phyloP scores from a whole-genome alignment of 2,113 vertebrate genomes.

The Periophthalmodon schlosseri region DNA sequence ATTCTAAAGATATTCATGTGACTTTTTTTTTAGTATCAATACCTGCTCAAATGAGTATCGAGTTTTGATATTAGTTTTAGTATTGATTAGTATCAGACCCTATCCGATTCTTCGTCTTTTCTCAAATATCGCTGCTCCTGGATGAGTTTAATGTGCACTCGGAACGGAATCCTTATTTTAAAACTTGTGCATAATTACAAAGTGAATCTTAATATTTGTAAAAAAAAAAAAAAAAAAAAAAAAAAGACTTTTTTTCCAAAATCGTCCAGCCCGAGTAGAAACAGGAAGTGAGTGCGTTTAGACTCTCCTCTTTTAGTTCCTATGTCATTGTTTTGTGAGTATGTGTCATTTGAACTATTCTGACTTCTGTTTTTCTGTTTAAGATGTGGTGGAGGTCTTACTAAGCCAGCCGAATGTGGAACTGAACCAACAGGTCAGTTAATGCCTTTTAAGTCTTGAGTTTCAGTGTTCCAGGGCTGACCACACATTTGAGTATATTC shows the following conservation, averaged over 20 bases:
- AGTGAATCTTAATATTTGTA: neutral
- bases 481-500: neutral
- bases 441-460: neutral
- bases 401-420: constrained; percentile 89
- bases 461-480: neutral
- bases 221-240: too few species aligned
- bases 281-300: neutral
- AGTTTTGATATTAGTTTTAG: too few species aligned
- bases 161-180: neutral
- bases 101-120: neutral
- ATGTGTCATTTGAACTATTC: neutral
- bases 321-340: neutral
- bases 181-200: neutral
- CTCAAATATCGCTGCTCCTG: neutral
- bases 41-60: too few species aligned
- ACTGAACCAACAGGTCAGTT: constrained; percentile 93
- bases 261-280: neutral
- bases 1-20: too few species aligned
- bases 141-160: neutral
- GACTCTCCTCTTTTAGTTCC: constrained; percentile 15
- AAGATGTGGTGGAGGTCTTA: constrained; percentile 94
- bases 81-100: too few species aligned
- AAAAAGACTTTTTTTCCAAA: too few species aligned
- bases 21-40: too few species aligned
- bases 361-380: constrained; percentile 31